Percentiles rank a stretch among this genome's conserved stretches.
Conservation (phyloP, 2,797 vertebrate species). For the Gymnodraco acuticeps region DNA sequence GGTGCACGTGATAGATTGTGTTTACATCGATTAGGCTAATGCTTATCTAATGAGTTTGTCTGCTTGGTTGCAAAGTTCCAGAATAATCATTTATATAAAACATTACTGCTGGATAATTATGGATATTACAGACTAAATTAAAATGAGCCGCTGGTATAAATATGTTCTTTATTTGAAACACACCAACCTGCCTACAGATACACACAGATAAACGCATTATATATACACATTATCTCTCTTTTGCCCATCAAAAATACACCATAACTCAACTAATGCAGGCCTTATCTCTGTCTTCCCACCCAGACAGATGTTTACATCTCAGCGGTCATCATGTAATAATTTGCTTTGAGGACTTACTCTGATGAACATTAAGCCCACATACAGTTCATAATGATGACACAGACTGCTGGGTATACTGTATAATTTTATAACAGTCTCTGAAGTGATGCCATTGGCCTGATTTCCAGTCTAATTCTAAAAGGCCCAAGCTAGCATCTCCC, state of each 20-base stretch:
- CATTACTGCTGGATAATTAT: neutral
- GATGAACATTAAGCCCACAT: conserved; percentile 42
- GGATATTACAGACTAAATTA: neutral
- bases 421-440: conserved; percentile 63
- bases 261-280: conserved; percentile 17
- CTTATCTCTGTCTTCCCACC: conserved; percentile 33
- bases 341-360: conserved; percentile 23
- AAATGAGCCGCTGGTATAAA: conserved; percentile 2
- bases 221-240: conserved; percentile 6
- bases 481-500: conserved; percentile 51
- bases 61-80: neutral
- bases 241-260: conserved; percentile 24
- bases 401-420: conserved; percentile 47
- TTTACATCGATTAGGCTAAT: conserved; percentile 33
- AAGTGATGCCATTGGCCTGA: conserved; percentile 68
- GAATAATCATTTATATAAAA: conserved; percentile 16
- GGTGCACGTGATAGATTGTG: conserved; percentile 20
- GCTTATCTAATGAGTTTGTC: conserved; percentile 22
- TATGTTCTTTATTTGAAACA: conserved; percentile 4
- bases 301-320: conserved; percentile 28
- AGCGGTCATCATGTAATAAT: conserved; percentile 14
- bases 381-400: conserved; percentile 53
- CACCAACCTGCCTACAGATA: conserved; percentile 3
- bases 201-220: conserved; percentile 14
- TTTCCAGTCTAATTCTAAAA: conserved; percentile 69